Conservation (phyloP, 1,140 invertebrate species). For the Hyphantria cunea region DNA sequence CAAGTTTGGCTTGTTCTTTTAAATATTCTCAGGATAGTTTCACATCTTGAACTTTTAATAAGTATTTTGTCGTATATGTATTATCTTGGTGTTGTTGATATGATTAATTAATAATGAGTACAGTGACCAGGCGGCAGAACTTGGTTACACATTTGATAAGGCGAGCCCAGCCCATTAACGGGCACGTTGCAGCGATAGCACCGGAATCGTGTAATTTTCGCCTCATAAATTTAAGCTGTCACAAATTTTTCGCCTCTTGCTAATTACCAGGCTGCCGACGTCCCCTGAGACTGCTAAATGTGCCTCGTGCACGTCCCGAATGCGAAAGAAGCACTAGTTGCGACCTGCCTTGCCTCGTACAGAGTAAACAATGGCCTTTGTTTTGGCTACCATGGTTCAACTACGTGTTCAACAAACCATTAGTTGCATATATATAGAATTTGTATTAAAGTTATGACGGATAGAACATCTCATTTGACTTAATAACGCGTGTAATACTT, state of each 20-base stretch:
- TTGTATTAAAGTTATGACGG: conserved; percentile 22
- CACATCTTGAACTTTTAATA: neutral
- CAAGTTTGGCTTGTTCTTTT: no score
- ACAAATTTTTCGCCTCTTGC: conserved; percentile 79
- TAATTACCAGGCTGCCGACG: conserved; percentile 77
- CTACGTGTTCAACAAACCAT: conserved; percentile 69
- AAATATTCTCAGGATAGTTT: no score
- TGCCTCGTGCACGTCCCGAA: conserved; percentile 74
- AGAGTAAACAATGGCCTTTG: conserved; percentile 76
- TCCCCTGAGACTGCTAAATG: conserved; percentile 77
- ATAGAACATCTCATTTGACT: no score
- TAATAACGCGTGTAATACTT: no score
- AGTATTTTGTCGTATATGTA: conserved; percentile 24
- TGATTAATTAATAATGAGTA: conserved; percentile 52
- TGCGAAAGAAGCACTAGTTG: conserved; percentile 62
- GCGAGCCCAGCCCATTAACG: conserved; percentile 75
- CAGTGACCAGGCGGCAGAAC: neutral
- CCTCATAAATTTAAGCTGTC: conserved; percentile 79
- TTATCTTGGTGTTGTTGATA: conserved; percentile 56
- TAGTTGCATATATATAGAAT: conserved; percentile 42
- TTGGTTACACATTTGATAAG: conserved; percentile 61
- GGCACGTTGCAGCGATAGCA: conserved; percentile 72
- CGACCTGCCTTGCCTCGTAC: conserved; percentile 56
- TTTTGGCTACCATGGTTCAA: conserved; percentile 72
- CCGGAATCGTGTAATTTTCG: conserved; percentile 77